These are phyloP conservation scores for Aphidius ervi DNA, from an alignment of 1,140 invertebrate genomes.

Conservation along the genomic window DNA sequence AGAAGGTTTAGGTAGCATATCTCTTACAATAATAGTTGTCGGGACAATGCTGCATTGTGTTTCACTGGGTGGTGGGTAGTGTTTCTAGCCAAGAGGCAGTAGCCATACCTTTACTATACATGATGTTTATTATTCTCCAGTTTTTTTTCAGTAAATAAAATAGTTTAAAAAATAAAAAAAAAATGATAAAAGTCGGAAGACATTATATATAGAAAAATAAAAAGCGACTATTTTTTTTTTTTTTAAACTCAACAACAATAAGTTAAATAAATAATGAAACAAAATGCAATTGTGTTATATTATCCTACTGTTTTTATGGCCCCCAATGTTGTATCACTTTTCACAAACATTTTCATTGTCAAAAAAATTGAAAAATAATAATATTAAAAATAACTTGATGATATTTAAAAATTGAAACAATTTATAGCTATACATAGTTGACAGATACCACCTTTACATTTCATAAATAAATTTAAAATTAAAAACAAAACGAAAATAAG, in stretches of 20 bases:
- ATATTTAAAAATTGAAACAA: too few relatives aligned
- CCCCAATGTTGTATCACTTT: background rate
- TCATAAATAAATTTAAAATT: background rate
- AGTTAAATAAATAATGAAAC: too few relatives aligned
- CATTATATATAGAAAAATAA: background rate
- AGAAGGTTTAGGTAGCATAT: constrained; percentile 28
- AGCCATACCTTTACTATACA: constrained; percentile 30
- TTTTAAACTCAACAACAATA: too few relatives aligned
- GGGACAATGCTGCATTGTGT: constrained; percentile 47
- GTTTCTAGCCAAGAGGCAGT: constrained; percentile 34
- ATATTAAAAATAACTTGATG: too few relatives aligned
- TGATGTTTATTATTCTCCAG: constrained; percentile 38
- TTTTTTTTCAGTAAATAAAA: background rate
- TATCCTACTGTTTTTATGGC: constrained; percentile 14
- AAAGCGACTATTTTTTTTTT: background rate
- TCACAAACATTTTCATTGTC: background rate
- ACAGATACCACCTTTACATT: background rate
- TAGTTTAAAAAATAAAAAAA: constrained; percentile 24
- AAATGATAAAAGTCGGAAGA: constrained; percentile 13
- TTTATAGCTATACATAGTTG: background rate
- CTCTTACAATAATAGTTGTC: constrained; percentile 27
- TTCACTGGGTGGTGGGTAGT: constrained; percentile 20
- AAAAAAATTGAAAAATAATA: background rate
- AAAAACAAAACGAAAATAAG: background rate
- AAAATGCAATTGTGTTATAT: background rate